phyloP scores from a whole-genome alignment of 1,140 invertebrate genomes.

The Bombus pyrosoma region DNA sequence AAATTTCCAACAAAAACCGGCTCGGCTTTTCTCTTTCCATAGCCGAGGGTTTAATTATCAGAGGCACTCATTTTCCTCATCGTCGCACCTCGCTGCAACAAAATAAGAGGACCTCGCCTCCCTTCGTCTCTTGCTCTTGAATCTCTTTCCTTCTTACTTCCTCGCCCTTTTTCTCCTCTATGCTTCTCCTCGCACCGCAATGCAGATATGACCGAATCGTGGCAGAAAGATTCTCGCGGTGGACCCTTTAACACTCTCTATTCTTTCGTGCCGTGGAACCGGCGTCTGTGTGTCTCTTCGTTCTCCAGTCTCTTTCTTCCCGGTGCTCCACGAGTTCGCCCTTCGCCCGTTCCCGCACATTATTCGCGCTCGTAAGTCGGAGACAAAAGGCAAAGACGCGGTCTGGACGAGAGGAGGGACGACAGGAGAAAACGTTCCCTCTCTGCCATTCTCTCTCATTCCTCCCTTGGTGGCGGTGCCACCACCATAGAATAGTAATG shows the following conservation, averaged over 20 bases:
- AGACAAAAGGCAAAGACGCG: conserved; percentile 41
- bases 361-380: conserved; percentile 50
- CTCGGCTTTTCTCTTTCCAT: conserved; percentile 50
- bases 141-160: neutral
- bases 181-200: conserved; percentile 10
- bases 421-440: neutral
- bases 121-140: too few species aligned
- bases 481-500: conserved; percentile 39
- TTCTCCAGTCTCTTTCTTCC: neutral
- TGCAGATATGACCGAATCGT: conserved; percentile 48
- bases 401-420: neutral
- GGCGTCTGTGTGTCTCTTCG: neutral
- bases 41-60: conserved; percentile 47
- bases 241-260: conserved; percentile 41
- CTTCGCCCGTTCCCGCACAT: conserved; percentile 21
- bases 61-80: conserved; percentile 51
- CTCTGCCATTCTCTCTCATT: neutral
- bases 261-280: conserved; percentile 3
- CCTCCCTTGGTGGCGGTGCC: too few species aligned
- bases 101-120: conserved; percentile 31
- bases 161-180: neutral
- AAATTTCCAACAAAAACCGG: conserved; percentile 43
- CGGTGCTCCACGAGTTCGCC: neutral
- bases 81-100: conserved; percentile 48
- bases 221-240: conserved; percentile 27